phyloP scores from a whole-genome alignment of 2,797 vertebrate genomes.

The Typhlichthys subterraneus region DNA sequence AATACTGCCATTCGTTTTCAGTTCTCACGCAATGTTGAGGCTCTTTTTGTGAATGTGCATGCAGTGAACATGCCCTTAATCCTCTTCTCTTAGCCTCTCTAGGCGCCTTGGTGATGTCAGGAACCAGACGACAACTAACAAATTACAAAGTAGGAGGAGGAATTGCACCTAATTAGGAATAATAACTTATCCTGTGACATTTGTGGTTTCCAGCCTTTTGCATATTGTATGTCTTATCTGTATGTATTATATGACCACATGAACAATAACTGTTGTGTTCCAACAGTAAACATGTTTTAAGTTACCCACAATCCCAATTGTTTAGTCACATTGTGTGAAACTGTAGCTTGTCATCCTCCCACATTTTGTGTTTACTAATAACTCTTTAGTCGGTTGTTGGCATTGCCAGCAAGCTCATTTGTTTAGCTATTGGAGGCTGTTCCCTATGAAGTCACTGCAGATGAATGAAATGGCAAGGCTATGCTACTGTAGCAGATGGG shows the following conservation, averaged over 20 bases:
- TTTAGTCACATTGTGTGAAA: conserved; percentile 49
- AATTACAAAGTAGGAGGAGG: no score
- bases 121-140: no score
- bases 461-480: conserved; percentile 51
- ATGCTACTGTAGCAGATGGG: conserved; percentile 29
- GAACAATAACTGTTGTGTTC: no score
- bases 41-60: conserved; percentile 22
- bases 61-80: conserved; percentile 28
- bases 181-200: no score
- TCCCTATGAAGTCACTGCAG: conserved; percentile 35
- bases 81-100: neutral
- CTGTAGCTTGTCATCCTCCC: conserved; percentile 65
- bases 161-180: no score
- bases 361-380: conserved; percentile 56
- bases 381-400: conserved; percentile 54
- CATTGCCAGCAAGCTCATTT: conserved; percentile 62
- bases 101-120: neutral
- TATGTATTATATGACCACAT: no score
- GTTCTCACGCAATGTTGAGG: conserved; percentile 36
- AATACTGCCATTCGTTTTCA: conserved; percentile 61
- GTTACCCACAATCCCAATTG: conserved; percentile 19
- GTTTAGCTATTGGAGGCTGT: conserved; percentile 51
- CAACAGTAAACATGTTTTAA: neutral
- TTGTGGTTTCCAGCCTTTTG: no score
- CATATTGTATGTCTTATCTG: no score